Evolutionary conservation across 2,797 vertebrate species (phyloP), one percentile per base, ranked within the genome.

Genomic region (Diceros bicornis): DNA sequence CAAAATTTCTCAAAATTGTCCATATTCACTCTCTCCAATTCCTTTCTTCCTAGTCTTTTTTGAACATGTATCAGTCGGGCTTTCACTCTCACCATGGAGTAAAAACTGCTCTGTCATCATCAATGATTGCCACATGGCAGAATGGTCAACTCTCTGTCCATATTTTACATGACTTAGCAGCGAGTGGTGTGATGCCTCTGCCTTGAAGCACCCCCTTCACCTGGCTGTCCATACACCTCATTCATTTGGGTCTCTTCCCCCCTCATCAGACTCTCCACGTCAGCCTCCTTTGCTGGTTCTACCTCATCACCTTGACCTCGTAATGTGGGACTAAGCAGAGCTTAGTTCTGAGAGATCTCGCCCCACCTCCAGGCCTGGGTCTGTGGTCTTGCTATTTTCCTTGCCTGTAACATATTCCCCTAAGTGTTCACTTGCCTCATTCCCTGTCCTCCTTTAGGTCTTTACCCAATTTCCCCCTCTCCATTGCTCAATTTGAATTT

Each of bases 351-450:
- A 47, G 41, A 66, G 10, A 41, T 68, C n/a, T 86, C 50, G 59
- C 17, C 8, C 0, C 1, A 61, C 6, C 1, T 55, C n/a, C 29
- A 41, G 68, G 61, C 20, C 14, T 59, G 11, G 11, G 14, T 12
- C 11, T 68, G 7, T 6, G 21, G 11, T 78, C 72, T 64, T 78
- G 27, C 4, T 27, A 27, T 81, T 92, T 86, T 20, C 21, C 84
- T 83, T 59, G 47, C 10, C 37, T 66, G 8, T 44, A 77, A 96
- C 1, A 83, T 5, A 20, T 59, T 68, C 17, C 20, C 21, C 16
- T 69, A 74, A n/a, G 41, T 52, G 8, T 61, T 64, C 32, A 20
- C 21, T 62, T 59, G 34, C 7, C 17, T 55, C 37, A 62, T 11
- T 50, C 21, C 6, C 14, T 88, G 5, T 71, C 6, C 8, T 78